Conservation (phyloP, 2,797 vertebrate species). For the Pelodytes ibericus region DNA sequence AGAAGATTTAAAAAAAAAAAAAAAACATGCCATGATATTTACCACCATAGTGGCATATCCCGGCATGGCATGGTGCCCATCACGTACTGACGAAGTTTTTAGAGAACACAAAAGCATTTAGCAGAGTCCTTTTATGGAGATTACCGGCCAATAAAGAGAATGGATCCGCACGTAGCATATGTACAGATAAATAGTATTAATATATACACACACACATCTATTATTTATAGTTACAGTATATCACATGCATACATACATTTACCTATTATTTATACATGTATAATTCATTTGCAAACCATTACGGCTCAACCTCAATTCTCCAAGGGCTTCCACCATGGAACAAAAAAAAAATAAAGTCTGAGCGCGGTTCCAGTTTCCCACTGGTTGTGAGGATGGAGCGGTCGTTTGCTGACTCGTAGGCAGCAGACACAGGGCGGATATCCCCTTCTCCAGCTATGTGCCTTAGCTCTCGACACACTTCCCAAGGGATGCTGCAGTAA, state of each 20-base stretch:
- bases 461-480: constrained; percentile 58
- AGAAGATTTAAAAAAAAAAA: no score
- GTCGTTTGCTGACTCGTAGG: constrained; percentile 10
- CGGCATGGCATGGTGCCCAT: no score
- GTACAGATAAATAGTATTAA: no score
- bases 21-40: no score
- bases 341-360: no score
- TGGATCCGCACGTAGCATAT: no score
- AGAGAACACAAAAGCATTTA: background rate
- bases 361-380: constrained; percentile 5
- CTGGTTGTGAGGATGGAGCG: background rate
- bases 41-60: no score
- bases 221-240: constrained; percentile 14
- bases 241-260: constrained; percentile 8
- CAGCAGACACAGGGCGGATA: constrained; percentile 32
- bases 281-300: constrained; percentile 11
- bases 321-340: constrained; percentile 12
- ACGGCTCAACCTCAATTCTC: constrained; percentile 10
- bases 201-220: background rate
- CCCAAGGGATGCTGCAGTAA: constrained; percentile 53
- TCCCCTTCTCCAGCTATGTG: constrained; percentile 51
- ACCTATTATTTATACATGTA: constrained; percentile 18
- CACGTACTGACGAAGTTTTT: no score
- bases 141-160: no score
- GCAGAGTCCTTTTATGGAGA: background rate